Evolutionary conservation across 2,888 invertebrate species (phyloP), one percentile per base, ranked within the genome.

Genomic region (Clepsis dumicolana): DNA sequence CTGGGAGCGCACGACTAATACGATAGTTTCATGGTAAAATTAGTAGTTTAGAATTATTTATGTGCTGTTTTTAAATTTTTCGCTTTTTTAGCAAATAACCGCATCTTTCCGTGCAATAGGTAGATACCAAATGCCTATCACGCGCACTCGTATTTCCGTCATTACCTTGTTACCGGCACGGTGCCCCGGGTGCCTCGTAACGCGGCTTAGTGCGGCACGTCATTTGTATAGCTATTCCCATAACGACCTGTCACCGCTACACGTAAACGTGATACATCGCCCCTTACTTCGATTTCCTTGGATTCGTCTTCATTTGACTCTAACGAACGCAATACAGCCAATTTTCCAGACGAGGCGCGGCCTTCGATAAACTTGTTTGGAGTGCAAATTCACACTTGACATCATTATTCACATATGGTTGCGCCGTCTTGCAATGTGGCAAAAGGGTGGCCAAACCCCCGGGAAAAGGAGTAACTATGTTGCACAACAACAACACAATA

Each of bases 161-260:
- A 64, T 53, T 62, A 64, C 60, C 60, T 70, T 60, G 60, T 41
- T 41, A 27, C 60, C 53, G 66, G 63, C 67, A 72, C 71, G 67
- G 64, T 59, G 65, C 25, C 66, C 70, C 65, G 60, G 57, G 25
- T 27, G 60, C 53, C 41, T 44, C 57, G 21, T 35, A 32, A 38
- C 53, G 27, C 65, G 32, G 62, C 71, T 75, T 71, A 70, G 64
- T 66, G 71, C 72, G 64, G 70, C 48, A 71, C 71, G 71, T 73
- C 73, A 72, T 72, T 71, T 71, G 71, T 72, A 72, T 73, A 73
- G 71, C 73, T 73, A 68, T 73, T 71, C 66, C 72, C 73, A 72
- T 77, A 79, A 79, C 77, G 77, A 77, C 76, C 74, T 74, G 76
- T 76, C 77, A 71, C 73, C 72, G 69, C 64, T 71, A 72, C 68